Percentiles rank a stretch among this genome's conserved stretches.
Evolutionary conservation across 2,888 invertebrate genomes (phyloP).

Genomic region (Stenotaenia linearis): DNA sequence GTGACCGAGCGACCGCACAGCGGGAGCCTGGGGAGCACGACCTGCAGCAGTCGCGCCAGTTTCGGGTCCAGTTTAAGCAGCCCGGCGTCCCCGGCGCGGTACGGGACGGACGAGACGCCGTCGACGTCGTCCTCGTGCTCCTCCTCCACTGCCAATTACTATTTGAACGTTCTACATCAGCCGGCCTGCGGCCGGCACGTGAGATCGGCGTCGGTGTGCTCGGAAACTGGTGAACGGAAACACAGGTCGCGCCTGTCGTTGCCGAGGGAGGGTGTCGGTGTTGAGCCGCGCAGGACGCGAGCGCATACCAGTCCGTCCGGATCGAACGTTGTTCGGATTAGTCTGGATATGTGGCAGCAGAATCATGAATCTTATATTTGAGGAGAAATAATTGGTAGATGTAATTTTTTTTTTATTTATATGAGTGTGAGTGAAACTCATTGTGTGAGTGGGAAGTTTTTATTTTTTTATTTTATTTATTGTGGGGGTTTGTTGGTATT

Average conservation of each 20-base stretch:
- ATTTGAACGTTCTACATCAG: neutral
- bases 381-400: neutral
- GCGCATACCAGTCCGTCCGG: neutral
- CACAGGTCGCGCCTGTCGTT: neutral
- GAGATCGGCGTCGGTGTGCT: constrained; percentile 31
- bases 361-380: constrained; percentile 34
- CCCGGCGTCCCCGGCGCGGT: constrained; percentile 5
- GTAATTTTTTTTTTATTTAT: neutral
- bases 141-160: neutral
- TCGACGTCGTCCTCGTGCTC: neutral
- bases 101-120: neutral
- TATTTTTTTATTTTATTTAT: neutral
- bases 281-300: neutral
- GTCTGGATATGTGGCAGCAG: constrained; percentile 30
- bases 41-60: constrained; percentile 35
- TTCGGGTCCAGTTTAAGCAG: constrained; percentile 33
- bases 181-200: neutral
- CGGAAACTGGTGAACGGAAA: constrained; percentile 33
- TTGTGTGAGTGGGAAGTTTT: neutral
- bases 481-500: neutral
- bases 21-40: constrained; percentile 31
- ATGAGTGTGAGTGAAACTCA: neutral
- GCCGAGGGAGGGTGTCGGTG: neutral
- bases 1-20: constrained; percentile 29
- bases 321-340: constrained; percentile 26